A percentile compares a stretch with the other conserved stretches of the same genome.
These are phyloP conservation scores for Periophthalmus modestus DNA, from an alignment of 2,113 vertebrate species.

Conservation along the genomic window DNA sequence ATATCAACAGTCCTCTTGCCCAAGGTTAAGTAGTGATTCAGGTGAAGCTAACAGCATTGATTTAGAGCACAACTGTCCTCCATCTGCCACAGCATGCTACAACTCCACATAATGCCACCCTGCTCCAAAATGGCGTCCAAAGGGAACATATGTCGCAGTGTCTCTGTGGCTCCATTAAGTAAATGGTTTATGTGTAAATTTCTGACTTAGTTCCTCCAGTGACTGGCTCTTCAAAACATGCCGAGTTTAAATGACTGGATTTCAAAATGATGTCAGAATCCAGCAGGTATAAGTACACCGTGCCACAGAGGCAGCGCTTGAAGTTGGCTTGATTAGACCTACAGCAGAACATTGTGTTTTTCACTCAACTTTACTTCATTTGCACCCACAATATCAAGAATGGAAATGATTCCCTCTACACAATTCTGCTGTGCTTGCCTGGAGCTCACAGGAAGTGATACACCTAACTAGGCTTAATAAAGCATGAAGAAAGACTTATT, in stretches of 20 bases:
- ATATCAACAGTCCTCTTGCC: conserved; percentile 52
- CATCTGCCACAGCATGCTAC: conserved; percentile 47
- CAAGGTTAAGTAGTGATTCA: conserved; percentile 75
- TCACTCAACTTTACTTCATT: not conserved
- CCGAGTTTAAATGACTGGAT: not conserved
- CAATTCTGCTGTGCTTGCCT: too few relatives aligned
- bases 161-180: conserved; percentile 7
- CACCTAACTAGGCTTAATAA: too few relatives aligned
- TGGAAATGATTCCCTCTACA: too few relatives aligned
- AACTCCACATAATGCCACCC: conserved; percentile 43
- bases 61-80: conserved; percentile 44
- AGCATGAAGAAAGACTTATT: too few relatives aligned
- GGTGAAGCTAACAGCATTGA: conserved; percentile 56
- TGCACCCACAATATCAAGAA: too few relatives aligned
- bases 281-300: not conserved
- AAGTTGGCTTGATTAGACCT: not conserved
- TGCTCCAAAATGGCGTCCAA: conserved; percentile 28
- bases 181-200: not conserved
- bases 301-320: not conserved
- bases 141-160: conserved; percentile 47
- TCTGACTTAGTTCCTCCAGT: not conserved
- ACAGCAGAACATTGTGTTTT: not conserved
- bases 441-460: too few relatives aligned
- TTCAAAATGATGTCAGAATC: not conserved
- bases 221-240: not conserved